Conservation (phyloP, 1,140 invertebrate species). For the Plutomurus gul region DNA sequence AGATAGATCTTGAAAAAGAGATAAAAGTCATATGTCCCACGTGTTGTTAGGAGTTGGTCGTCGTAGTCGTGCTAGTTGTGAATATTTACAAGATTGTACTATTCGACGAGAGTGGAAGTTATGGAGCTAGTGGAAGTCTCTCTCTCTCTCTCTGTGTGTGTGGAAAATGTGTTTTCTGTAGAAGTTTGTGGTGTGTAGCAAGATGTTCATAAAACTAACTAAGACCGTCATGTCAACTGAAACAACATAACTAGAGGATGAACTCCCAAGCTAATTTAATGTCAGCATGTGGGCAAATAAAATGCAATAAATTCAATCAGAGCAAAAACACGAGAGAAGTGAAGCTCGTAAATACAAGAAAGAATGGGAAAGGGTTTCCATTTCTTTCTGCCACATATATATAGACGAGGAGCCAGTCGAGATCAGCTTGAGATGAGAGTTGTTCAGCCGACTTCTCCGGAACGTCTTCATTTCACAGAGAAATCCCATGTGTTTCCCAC, state of each 20-base stretch:
- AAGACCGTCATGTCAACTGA: constrained; percentile 19
- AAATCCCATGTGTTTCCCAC: neutral
- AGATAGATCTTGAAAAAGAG: too few relatives aligned
- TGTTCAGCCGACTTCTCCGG: neutral
- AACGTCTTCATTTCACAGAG: neutral
- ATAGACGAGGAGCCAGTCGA: neutral
- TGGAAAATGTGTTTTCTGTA: too few relatives aligned
- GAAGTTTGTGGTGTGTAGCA: too few relatives aligned
- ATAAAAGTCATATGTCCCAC: too few relatives aligned
- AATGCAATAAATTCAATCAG: constrained; percentile 24
- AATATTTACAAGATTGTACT: too few relatives aligned
- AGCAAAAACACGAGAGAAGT: constrained; percentile 6
- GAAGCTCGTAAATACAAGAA: neutral
- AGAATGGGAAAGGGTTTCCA: constrained; percentile 8
- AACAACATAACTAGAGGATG: constrained; percentile 2
- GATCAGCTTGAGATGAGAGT: neutral
- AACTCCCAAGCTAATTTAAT: constrained; percentile 27
- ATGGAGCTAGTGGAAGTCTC: too few relatives aligned
- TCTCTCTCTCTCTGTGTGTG: too few relatives aligned
- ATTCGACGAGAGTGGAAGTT: too few relatives aligned
- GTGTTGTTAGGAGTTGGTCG: too few relatives aligned
- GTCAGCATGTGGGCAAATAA: constrained; percentile 28
- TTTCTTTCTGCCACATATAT: neutral
- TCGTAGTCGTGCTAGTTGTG: too few relatives aligned
- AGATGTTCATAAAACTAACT: too few relatives aligned